These are phyloP conservation scores for Lissocephala sabroskyi DNA, from an alignment of 2,888 invertebrate genomes.

Conservation along the genomic window DNA sequence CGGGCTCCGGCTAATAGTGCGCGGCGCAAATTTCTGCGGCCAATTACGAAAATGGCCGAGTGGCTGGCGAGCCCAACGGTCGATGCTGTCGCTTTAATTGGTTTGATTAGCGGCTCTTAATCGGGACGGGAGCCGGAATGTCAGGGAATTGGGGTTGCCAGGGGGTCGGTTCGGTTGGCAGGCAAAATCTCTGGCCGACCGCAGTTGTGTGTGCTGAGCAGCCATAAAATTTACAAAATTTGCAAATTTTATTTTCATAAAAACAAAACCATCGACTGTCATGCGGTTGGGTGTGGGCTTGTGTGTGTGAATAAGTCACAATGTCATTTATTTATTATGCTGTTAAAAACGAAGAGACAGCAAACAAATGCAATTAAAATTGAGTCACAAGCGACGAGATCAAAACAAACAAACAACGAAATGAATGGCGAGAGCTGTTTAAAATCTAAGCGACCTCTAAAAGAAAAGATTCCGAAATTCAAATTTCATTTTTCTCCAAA, in stretches of 20 bases:
- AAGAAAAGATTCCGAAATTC: no score
- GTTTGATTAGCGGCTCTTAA: conserved; percentile 55
- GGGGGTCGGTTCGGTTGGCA: not conserved
- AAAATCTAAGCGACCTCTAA: no score
- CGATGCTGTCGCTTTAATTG: conserved; percentile 23
- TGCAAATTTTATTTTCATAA: not conserved
- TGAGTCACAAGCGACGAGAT: conserved; percentile 14
- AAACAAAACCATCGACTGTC: not conserved
- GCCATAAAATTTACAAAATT: conserved; percentile 10
- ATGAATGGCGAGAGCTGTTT: not conserved
- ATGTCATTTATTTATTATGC: conserved; percentile 49
- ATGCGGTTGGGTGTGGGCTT: no score
- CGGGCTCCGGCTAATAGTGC: conserved; percentile 30
- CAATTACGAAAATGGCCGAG: conserved; percentile 57
- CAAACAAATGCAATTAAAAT: conserved; percentile 51
- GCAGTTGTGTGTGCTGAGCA: not conserved
- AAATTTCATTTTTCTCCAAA: no score
- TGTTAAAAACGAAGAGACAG: conserved; percentile 45
- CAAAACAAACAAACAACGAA: conserved; percentile 16
- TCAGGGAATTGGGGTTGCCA: conserved; percentile 3
- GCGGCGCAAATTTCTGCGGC: conserved; percentile 31
- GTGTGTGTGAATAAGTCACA: conserved; percentile 1
- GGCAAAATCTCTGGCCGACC: not conserved
- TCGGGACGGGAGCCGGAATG: conserved; percentile 18
- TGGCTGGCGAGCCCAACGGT: not conserved